Evolutionary conservation across 53 echinoderm and acorn worm species (phyloP), one percentile per base, ranked within the genome.

Genomic region (Henricia sp.): DNA sequence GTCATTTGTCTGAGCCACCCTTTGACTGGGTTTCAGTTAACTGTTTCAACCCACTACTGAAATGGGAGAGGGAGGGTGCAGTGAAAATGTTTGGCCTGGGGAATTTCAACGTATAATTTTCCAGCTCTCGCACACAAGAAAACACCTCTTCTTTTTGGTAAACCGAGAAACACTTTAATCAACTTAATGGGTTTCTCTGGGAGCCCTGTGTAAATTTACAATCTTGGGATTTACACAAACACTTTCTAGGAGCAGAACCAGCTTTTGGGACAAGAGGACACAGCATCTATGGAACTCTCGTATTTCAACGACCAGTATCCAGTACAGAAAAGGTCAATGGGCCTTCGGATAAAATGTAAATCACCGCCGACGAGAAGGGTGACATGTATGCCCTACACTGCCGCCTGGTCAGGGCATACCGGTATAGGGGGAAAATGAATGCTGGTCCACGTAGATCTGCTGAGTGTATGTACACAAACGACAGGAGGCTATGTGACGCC

Each of bases 271-370:
- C 8, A 14, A 4, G 26, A 38, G 20, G 37, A 38, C 23, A 39
- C 39, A 37, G 23, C 39, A 67, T 37, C 67, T 37, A 11, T 39
- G 2, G 28, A 0, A 10, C 37, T 67, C 39, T 20, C 17, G 39
- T 67, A 38, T 38, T 39, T 6, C 19, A n/a, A 5, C n/a, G 37
- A 38, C 17, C 20, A 54, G 37, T 26, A 46, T 43, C 44, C 46
- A 23, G 29, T 46, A 50, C 1, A 28, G 12, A 33, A 70, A 48
- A 28, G 70, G 46, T 48, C 58, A 57, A 2, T 8, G 0, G 37
- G 76, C 59, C 38, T 10, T 76, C 8, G 54, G 55, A 19, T 3
- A 4, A 55, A 20, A 38, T 60, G 76, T 76, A 76, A 76, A 76
- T 76, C 76, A 59, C 20, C 29, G 28, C 41, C 19, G 25, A 37